Percentiles rank a stretch among this genome's conserved stretches.
Conservation (phyloP, 2,113 vertebrate genomes). For the Phyllopteryx taeniolatus region DNA sequence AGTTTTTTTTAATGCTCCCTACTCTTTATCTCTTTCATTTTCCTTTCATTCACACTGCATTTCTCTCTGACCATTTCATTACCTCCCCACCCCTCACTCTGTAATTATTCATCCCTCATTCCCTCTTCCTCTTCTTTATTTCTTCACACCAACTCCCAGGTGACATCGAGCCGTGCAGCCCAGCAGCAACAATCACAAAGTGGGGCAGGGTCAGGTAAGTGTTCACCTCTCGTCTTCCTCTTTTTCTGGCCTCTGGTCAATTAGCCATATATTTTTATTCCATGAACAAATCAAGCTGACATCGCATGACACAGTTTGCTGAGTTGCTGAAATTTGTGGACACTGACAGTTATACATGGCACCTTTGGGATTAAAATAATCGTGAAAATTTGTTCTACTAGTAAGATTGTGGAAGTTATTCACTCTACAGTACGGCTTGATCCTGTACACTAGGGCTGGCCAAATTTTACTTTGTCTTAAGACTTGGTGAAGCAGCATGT, state of each 20-base stretch:
- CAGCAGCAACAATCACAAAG: conserved; percentile 74
- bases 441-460: not conserved
- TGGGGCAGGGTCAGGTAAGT: conserved; percentile 64
- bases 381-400: not conserved
- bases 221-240: not conserved
- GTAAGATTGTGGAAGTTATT: not conserved
- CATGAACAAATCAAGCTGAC: not conserved
- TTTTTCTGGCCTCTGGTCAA: not conserved
- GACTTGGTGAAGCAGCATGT: not conserved
- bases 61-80: not conserved
- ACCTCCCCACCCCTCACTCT: not conserved
- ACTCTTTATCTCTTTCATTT: conserved; percentile 29
- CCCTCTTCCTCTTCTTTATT: conserved; percentile 4
- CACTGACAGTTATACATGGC: not conserved
- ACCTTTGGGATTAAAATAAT: not conserved
- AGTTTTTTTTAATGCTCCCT: conserved; percentile 26
- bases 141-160: conserved; percentile 61
- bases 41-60: conserved; percentile 8
- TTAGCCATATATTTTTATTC: not conserved
- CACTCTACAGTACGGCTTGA: not conserved
- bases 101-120: conserved; percentile 7
- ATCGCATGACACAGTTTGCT: not conserved
- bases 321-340: not conserved
- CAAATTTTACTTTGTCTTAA: not conserved
- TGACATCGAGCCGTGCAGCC: conserved; percentile 81